Percentiles rank a stretch among this genome's conserved stretches.
Evolutionary conservation across 2,113 vertebrate species (phyloP).

Genomic region (Cyphomyrus plagiostoma): DNA sequence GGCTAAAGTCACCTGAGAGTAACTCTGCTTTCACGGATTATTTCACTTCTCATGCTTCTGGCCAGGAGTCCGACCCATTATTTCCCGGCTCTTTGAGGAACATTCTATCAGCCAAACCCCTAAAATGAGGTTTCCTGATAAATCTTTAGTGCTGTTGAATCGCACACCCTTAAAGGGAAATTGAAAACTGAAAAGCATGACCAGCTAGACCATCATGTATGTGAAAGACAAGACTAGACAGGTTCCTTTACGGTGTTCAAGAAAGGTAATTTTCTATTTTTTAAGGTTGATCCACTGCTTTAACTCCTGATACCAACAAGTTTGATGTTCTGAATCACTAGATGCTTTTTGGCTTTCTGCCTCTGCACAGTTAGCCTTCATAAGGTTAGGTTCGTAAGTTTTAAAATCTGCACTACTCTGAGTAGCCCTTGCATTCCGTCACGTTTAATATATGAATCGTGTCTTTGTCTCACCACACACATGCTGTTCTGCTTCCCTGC

Average conservation of each 20-base stretch:
- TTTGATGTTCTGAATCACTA: background rate
- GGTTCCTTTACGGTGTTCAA: background rate
- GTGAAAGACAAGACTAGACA: slow-evolving; percentile 11
- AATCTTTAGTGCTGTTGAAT: background rate
- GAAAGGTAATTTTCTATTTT: slow-evolving; percentile 17
- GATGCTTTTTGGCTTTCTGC: background rate
- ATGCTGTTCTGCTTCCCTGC: background rate
- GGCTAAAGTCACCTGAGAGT: background rate
- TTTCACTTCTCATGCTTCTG: background rate
- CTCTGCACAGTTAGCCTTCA: background rate
- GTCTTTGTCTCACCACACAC: background rate
- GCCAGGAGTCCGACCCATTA: background rate
- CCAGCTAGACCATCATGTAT: background rate
- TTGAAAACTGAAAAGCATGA: background rate
- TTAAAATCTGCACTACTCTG: background rate
- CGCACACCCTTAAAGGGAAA: background rate
- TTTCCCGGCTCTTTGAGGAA: background rate
- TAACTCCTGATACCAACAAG: slow-evolving; percentile 9
- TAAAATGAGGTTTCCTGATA: background rate
- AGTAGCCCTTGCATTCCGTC: background rate
- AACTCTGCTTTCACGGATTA: background rate
- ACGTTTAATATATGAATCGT: background rate
- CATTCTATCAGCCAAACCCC: background rate
- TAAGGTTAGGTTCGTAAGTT: background rate
- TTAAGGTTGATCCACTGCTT: background rate